These are phyloP conservation scores for Coregonus clupeaformis DNA, from an alignment of 2,113 vertebrate species.

Conservation along the genomic window DNA sequence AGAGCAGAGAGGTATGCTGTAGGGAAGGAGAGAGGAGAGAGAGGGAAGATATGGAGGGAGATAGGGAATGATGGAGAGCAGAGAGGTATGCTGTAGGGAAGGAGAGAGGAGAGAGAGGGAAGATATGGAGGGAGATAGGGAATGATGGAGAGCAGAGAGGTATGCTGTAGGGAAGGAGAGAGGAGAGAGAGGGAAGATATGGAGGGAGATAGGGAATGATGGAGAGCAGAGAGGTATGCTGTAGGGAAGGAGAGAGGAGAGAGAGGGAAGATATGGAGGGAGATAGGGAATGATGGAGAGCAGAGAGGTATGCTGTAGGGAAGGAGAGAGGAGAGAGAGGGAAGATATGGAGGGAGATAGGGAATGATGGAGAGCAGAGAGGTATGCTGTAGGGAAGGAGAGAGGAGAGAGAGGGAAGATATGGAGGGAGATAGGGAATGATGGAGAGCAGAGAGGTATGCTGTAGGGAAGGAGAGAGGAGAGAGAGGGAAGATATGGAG, in stretches of 20 bases:
- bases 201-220: too few species aligned
- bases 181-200: too few species aligned
- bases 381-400: too few species aligned
- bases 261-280: neutral
- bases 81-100: neutral
- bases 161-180: too few species aligned
- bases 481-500: neutral
- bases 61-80: neutral
- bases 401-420: neutral
- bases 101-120: constrained; percentile 25
- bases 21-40: neutral
- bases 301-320: neutral
- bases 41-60: neutral
- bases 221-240: too few species aligned
- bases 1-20: neutral
- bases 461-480: constrained; percentile 28
- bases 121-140: too few species aligned
- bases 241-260: constrained; percentile 22
- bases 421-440: neutral
- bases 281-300: neutral
- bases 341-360: too few species aligned
- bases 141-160: too few species aligned
- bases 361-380: too few species aligned
- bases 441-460: neutral
- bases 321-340: constrained; percentile 26